Percentiles rank a stretch among this genome's conserved stretches.
phyloP scores from a whole-genome alignment of 2,888 invertebrate species.

The Lucinisca nassula region DNA sequence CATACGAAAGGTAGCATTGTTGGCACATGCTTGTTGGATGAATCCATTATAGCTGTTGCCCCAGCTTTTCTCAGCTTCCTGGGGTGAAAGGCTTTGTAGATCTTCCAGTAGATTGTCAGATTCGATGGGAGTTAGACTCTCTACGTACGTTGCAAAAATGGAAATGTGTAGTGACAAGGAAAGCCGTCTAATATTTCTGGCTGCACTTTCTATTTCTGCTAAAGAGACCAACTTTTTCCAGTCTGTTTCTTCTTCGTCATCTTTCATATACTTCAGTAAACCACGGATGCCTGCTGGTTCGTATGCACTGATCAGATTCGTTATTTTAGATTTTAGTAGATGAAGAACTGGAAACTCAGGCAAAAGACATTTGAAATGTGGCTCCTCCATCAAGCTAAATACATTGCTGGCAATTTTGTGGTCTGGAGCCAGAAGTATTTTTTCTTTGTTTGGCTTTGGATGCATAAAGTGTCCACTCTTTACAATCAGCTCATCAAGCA shows the following conservation, averaged over 20 bases:
- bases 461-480: constrained; percentile 32
- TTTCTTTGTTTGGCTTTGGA: background rate
- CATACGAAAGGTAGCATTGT: constrained; percentile 38
- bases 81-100: background rate
- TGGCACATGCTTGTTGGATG: background rate
- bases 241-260: background rate
- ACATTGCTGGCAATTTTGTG: constrained; percentile 58
- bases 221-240: constrained; percentile 4
- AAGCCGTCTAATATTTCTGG: constrained; percentile 8
- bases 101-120: constrained; percentile 7
- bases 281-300: constrained; percentile 19
- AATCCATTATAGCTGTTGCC: background rate
- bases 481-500: constrained; percentile 55
- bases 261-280: background rate
- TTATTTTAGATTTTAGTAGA: constrained; percentile 14
- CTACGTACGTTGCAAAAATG: background rate
- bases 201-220: constrained; percentile 22
- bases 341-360: background rate
- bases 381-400: background rate
- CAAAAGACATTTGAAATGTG: background rate
- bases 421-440: constrained; percentile 61
- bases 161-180: background rate
- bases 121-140: background rate
- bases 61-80: background rate
- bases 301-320: constrained; percentile 17